These are phyloP conservation scores for Cyprinodon brontotheroides DNA, from an alignment of 2,113 vertebrate genomes.

Conservation along the genomic window DNA sequence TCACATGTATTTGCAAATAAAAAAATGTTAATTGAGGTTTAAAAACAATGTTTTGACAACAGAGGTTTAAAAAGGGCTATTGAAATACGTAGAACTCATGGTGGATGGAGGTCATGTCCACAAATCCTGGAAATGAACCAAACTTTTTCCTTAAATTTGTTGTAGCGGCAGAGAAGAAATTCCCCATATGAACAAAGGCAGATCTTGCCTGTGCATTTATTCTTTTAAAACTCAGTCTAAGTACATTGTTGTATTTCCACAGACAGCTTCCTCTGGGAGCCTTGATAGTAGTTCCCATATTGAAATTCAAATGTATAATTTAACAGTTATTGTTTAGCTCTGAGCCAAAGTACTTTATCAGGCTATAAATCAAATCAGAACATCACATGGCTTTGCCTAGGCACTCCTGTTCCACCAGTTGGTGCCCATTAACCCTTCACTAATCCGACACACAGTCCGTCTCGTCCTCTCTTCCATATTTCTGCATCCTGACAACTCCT, in stretches of 20 bases:
- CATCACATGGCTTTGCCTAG: slow-evolving; percentile 26
- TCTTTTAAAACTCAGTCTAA: not conserved
- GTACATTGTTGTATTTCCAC: not conserved
- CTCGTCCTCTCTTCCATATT: slow-evolving; percentile 20
- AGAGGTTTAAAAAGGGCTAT: not conserved
- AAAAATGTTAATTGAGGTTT: not conserved
- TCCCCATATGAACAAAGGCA: not conserved
- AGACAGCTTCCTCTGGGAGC: not conserved
- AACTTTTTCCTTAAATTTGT: not conserved
- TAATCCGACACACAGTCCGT: slow-evolving; percentile 26
- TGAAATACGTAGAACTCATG: not conserved
- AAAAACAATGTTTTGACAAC: not conserved
- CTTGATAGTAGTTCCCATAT: not conserved
- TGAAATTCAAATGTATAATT: slow-evolving; percentile 6
- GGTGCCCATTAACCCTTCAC: slow-evolving; percentile 40
- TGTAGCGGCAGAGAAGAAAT: not conserved
- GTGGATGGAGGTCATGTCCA: not conserved
- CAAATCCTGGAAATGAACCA: not conserved
- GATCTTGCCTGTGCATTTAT: not conserved
- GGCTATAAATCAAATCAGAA: slow-evolving; percentile 18
- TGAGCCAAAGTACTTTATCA: slow-evolving; percentile 22
- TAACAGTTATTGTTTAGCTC: slow-evolving; percentile 20
- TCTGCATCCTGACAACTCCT: slow-evolving; percentile 38
- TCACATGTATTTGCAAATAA: not conserved
- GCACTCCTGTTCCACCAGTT: slow-evolving; percentile 21